These are phyloP conservation scores for Drosophila atripex DNA, from an alignment of 2,888 invertebrate species.

Conservation along the genomic window DNA sequence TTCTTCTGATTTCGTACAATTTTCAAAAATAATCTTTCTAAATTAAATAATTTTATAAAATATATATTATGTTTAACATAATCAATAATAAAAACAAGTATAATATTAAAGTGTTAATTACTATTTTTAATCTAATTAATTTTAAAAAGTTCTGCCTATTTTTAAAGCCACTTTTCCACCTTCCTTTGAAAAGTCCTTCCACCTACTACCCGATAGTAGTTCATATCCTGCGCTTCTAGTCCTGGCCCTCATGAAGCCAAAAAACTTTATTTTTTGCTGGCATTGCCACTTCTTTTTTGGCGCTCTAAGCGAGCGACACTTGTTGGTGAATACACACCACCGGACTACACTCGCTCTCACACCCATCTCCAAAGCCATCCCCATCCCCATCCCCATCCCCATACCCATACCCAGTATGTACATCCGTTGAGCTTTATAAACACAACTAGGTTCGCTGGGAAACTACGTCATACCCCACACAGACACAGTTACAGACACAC, in stretches of 20 bases:
- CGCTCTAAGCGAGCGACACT: constrained; percentile 57
- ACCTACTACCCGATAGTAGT: too few relatives aligned
- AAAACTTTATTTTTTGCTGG: constrained; percentile 10
- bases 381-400: neutral
- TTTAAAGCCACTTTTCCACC: too few relatives aligned
- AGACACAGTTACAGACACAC: constrained; percentile 41
- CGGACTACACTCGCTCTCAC: constrained; percentile 7
- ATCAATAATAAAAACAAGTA: too few relatives aligned
- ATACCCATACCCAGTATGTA: neutral
- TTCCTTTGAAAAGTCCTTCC: neutral
- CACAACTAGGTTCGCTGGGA: constrained; percentile 28
- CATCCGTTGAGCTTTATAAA: constrained; percentile 9
- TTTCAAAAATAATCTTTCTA: too few relatives aligned
- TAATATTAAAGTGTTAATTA: too few relatives aligned
- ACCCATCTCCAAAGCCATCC: constrained; percentile 2
- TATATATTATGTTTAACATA: too few relatives aligned
- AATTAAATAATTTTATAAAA: too few relatives aligned
- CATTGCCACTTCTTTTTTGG: constrained; percentile 25
- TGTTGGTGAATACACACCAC: constrained; percentile 62
- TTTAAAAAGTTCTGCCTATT: too few relatives aligned
- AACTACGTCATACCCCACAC: constrained; percentile 61
- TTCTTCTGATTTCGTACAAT: too few relatives aligned
- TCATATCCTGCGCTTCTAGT: neutral
- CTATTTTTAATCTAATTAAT: too few relatives aligned
- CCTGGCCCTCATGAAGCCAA: neutral